These are phyloP conservation scores for Eueides isabella DNA, from an alignment of 1,140 invertebrate species.

Conservation along the genomic window DNA sequence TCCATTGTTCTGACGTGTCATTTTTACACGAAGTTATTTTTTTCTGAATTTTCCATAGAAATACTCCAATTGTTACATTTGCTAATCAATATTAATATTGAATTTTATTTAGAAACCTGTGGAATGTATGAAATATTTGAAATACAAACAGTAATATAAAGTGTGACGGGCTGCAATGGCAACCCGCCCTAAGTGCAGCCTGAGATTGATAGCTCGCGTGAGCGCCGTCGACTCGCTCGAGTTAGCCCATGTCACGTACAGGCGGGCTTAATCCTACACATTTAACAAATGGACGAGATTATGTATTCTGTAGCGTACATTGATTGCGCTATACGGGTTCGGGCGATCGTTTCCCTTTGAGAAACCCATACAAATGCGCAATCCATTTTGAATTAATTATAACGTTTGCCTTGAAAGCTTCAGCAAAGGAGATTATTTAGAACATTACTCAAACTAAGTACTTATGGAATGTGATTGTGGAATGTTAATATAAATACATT, in stretches of 20 bases:
- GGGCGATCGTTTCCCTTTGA: background rate
- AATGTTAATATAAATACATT: conserved; percentile 1
- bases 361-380: background rate
- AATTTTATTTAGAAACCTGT: background rate
- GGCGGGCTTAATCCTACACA: conserved; percentile 17
- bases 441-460: background rate
- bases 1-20: background rate
- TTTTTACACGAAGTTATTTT: background rate
- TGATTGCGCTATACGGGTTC: background rate
- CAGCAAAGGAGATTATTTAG: background rate
- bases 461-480: background rate
- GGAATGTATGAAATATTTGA: background rate
- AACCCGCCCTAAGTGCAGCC: conserved; percentile 16
- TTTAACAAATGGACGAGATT: conserved; percentile 30
- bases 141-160: background rate
- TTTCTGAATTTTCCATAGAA: background rate
- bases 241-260: conserved; percentile 26
- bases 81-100: background rate
- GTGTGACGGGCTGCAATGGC: background rate
- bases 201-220: conserved; percentile 32
- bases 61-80: background rate
- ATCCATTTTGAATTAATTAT: background rate
- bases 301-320: conserved; percentile 18
- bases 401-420: background rate
- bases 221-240: conserved; percentile 19